Base-by-base conservation (phyloP, 2,888 invertebrate species). In the Alentia gelatinosa region DNA sequence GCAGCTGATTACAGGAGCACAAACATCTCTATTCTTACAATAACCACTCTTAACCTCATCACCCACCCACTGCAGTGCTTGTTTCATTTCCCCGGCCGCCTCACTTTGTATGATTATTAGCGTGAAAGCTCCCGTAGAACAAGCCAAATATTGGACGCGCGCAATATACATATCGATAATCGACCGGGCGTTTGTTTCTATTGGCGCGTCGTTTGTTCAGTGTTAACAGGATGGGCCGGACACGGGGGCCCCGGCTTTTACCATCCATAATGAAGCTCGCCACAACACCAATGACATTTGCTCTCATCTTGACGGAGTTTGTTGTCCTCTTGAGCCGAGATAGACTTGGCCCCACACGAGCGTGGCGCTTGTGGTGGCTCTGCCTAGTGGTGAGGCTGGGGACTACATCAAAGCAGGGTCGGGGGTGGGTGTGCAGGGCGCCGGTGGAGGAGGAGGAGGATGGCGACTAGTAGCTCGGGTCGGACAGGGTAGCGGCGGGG, bases 151-250 rank as follows among this genome's bases (percentile, higher is more conserved):
- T 86, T 86, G 86, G 50, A 86, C 35, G 42, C 86, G 86, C 50
- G 26, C 86, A 86, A 86, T 86, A 86, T 86, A 86, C 86, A 86
- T 86, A 86, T 42, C 47, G 86, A 86, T 86, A 86, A 86, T 86
- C 86, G 86, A 86, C 86, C 26, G 42, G n/a, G 42, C 26, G 86
- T 86, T 86, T 86, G 86, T 86, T 86, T 86, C 86, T 42, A 86
- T 47, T 86, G 86, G 47, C n/a, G 86, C 26, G 33, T 42, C 47
- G 86, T 86, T 86, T 86, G 86, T 86, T 86, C 86, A 47, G 86
- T 86, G 86, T 86, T 86, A 86, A 86, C 86, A 47, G 39, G 40
- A 30, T 12, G 86, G 35, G 19, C 5, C 42, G 86, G 86, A 47
- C 86, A 30, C 30, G 86, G 15, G 26, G 33, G 5, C 12, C 5